Evolutionary conservation across 2,888 invertebrate genomes (phyloP).

Genomic region (Mycalesis mineus): DNA sequence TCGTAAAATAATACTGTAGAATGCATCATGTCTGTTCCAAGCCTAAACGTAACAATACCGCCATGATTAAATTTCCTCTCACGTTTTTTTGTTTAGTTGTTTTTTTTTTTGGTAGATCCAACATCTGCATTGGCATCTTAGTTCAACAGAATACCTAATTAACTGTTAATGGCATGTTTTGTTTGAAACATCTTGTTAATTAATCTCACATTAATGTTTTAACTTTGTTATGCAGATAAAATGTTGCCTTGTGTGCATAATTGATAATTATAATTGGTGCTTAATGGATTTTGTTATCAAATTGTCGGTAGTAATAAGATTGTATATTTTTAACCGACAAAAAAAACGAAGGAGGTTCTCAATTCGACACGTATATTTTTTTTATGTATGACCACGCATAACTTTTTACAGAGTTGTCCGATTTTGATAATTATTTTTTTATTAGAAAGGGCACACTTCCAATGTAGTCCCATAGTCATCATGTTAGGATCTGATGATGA

Average conservation of each 20-base stretch:
- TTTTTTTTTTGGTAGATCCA: not conserved
- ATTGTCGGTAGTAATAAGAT: too few species aligned
- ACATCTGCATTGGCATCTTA: not conserved
- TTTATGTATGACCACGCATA: too few species aligned
- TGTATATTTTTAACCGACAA: too few species aligned
- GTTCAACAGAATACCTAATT: conserved; percentile 1
- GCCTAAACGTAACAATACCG: not conserved
- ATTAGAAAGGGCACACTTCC: too few species aligned
- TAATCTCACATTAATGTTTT: not conserved
- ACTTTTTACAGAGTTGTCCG: too few species aligned
- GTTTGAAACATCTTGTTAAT: not conserved
- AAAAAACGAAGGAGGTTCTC: too few species aligned
- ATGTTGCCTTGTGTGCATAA: not conserved
- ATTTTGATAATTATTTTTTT: too few species aligned
- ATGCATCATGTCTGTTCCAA: not conserved
- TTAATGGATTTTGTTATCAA: too few species aligned
- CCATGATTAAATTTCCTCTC: not conserved
- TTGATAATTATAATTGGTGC: not conserved
- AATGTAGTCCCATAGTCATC: too few species aligned
- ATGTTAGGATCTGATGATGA: too few species aligned
- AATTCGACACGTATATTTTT: too few species aligned
- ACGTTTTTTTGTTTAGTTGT: conserved; percentile 5
- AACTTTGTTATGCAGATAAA: not conserved
- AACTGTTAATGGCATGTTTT: not conserved
- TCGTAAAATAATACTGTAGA: too few species aligned